Evolutionary conservation across 2,888 invertebrate genomes (phyloP), one percentile per base, ranked within the genome.

Genomic region (Notocelia uddmanniana): DNA sequence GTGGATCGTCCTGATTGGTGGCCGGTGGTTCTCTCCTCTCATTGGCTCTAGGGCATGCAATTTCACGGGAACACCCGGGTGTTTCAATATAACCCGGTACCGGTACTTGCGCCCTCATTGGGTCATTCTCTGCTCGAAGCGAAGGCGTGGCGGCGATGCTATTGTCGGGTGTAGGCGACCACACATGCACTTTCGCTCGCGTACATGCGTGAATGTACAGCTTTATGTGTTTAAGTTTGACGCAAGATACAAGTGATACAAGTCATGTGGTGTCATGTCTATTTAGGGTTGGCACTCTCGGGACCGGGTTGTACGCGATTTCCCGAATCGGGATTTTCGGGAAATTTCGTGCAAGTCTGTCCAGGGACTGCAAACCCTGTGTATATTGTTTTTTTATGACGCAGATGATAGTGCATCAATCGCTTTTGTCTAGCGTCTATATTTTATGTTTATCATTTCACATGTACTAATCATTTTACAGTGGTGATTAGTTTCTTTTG

Each of bases 161-260:
- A 82, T 76, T 85, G 26, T 41, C 86, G 86, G 86, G 86, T 83
- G 78, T 83, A 86, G 88, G 88, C 88, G 84, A 86, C 90, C 89
- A 88, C 91, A 88, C 90, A 85, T 85, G 89, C 91, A 91, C 92
- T 92, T 91, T 92, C 91, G 90, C 91, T 88, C 87, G 91, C 92
- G 89, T 88, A 80, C 85, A 80, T 73, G 76, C 75, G 73, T 77
- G 78, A 71, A 71, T 66, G 68, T 71, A 64, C 71, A 45, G 71
- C 63, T 74, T 69, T 71, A 59, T 18, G 67, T 70, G 62, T 71
- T 69, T 45, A 59, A 63, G 58, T 67, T 69, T 69, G 64, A 66
- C 69, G 68, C 73, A 45, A 69, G 64, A 63, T 59, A 59, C 69
- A 31, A 66, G 69, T 66, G 69, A 67, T 48, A 23, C 64, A 62